Base-by-base conservation (phyloP, 1,140 invertebrate species). In the Drosophila serrata region DNA sequence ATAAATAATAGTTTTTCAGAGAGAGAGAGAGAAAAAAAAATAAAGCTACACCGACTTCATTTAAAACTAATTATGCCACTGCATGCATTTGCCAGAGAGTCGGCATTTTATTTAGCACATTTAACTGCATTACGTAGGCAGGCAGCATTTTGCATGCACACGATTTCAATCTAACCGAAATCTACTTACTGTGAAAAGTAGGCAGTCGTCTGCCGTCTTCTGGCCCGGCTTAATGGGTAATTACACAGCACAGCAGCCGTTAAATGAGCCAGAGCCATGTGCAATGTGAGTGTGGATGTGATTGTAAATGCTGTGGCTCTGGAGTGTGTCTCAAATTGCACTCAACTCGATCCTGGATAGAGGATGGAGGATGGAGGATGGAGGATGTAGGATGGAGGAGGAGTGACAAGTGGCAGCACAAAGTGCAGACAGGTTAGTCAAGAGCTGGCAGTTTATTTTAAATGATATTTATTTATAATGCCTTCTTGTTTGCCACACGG, bases 391-490 rank as follows among this genome's bases (percentile, higher is more conserved):
- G 27, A 9, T 59, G 46, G 60, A 64, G 70, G 51, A 58, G 68
- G 67, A 29, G 64, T 48, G 53, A 45, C 69, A 59, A 72, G 67
- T 79, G 72, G 56, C 70, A 42, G 56, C 49, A 59, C 82, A 85
- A 85, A 82, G 84, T 88, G 84, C 80, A 88, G 85, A 88, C 84
- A 90, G 85, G 84, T 88, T 90, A 84, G 84, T 88, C 76, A 62
- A 74, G 76, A 84, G 76, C 80, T 84, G 73, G 75, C 80, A 88
- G 84, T 88, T 87, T 88, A 77, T 84, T 88, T 88, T 74, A 81
- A 90, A 88, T 88, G 78, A 84, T 88, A 88, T 88, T 88, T 88
- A 88, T 84, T 88, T 90, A 88, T 88, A 81, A 90, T 80, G 74
- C 58, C 68, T 72, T 74, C 81, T 69, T 73, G 46, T 27, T 29